Conservation (phyloP, 2,113 vertebrate species). For the Phalacrocorax aristotelis region DNA sequence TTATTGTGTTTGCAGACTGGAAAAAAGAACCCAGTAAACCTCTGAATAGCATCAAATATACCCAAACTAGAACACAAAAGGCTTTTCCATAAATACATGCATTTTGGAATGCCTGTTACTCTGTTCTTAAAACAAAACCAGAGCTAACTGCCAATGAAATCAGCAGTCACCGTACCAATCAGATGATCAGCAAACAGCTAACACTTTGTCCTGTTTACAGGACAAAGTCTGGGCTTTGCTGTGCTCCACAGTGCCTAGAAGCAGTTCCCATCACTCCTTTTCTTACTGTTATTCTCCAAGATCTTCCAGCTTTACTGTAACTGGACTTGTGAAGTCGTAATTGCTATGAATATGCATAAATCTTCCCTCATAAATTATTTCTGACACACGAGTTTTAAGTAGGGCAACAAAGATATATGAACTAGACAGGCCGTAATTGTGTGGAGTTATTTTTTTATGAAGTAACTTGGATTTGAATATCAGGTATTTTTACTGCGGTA, state of each 20-base stretch:
- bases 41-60: not conserved
- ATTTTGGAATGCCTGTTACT: not conserved
- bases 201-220: not conserved
- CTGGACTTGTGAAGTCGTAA: constrained; percentile 19
- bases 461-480: not conserved
- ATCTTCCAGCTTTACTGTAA: not conserved
- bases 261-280: not conserved
- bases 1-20: not conserved
- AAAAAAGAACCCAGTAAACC: not conserved
- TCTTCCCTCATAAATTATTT: constrained; percentile 60
- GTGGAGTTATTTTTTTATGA: not conserved
- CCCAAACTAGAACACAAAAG: not conserved
- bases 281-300: not conserved
- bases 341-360: constrained; percentile 39
- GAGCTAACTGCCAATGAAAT: not conserved
- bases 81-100: not conserved
- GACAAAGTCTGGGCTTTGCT: not conserved
- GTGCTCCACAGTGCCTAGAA: not conserved
- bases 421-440: not conserved
- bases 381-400: constrained; percentile 15
- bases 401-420: not conserved
- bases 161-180: not conserved
- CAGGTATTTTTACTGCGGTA: not conserved
- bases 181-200: not conserved
- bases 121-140: not conserved